Base-by-base conservation (phyloP, 2,113 vertebrate species). In the Zootoca vivipara region DNA sequence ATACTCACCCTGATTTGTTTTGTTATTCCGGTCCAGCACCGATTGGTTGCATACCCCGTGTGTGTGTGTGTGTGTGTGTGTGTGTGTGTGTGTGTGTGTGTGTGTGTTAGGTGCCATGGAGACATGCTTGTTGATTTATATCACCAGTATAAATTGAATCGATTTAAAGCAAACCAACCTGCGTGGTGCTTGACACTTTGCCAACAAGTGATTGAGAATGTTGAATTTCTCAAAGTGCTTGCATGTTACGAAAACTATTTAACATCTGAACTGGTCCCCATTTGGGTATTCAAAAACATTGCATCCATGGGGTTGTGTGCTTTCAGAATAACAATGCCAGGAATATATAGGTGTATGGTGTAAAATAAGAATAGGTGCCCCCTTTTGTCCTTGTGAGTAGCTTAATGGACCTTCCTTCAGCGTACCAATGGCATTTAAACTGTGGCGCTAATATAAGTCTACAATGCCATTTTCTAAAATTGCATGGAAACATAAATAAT, bases 361-460 rank as follows among this genome's bases (percentile, higher is more conserved):
- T 0, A 33, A 90, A 28, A 78, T 42, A 67, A 82, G 73, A 75
- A 26, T 86, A 9, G 85, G 26, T 1, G 8, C 18, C 10, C 42
- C 74, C 26, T 64, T 64, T 82, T 92, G 67, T 90, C 58, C 78
- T 91, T 42, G 40, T 56, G 12, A 88, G 20, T 38, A n/a, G 13
- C 80, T 88, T 74, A 52, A 79, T 0, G 1, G 9, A 13, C 38
- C 0, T 64, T 91, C 42, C 38, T 87, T 86, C 80, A 52, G 58
- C 16, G 1, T 38, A 4, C 77, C 38, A 81, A 2, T 80, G 73
- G 16, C 56, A 88, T 15, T 85, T 62, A 24, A 5, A 26, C 7
- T 90, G 26, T 77, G 5, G 87, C 42, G 20, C 88, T 42, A 35
- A 6, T 33, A n/a, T 70, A 93, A 77, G 89, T 83, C n/a, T 35